Base-by-base conservation (phyloP, 2,113 vertebrate species). In the Rostratula benghalensis region DNA sequence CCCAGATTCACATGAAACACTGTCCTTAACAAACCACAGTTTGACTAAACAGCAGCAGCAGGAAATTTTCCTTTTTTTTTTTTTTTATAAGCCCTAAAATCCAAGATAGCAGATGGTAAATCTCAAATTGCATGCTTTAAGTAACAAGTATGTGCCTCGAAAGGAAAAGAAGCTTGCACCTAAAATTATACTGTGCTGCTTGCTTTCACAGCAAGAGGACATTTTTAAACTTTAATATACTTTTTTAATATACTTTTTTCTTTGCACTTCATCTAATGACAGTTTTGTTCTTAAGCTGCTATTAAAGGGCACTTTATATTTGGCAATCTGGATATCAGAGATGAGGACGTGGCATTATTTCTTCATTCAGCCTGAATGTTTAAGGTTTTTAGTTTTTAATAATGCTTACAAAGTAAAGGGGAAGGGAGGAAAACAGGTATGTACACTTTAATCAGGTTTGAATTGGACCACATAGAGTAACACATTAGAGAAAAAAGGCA, bases 401-500 rank as follows among this genome's bases (percentile, higher is more conserved):
- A 97, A 95, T 95, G 96, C 96, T 90, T 87, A 97, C 95, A 96
- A 94, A 96, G 65, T 92, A 57, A 92, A 93, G 71, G 92, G 96
- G 81, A 57, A 59, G 59, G 92, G 96, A 90, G 43, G 35, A 90
- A 79, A 86, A 78, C 64, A 57, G 33, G 33, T 59, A 96, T 51
- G 94, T 91, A 96, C 82, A 86, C 90, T 97, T 98, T 97, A 97
- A 97, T 97, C 70, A 94, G 57, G 82, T 90, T 97, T 95, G 70
- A 69, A 93, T 96, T 90, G 96, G 95, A 97, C 95, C 97, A 98
- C 97, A 97, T 41, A 98, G 97, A 98, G 96, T 94, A 98, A 98
- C 98, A 97, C 97, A 95, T 97, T 97, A 97, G 97, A 98, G 97
- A 97, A 95, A 94, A 98, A 97, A 97, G 92, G 87, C 93, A 98